A percentile compares a stretch with the other conserved stretches of the same genome.
These are phyloP conservation scores for Leucophenga maculata DNA, from an alignment of 2,888 invertebrate species.

Conservation along the genomic window DNA sequence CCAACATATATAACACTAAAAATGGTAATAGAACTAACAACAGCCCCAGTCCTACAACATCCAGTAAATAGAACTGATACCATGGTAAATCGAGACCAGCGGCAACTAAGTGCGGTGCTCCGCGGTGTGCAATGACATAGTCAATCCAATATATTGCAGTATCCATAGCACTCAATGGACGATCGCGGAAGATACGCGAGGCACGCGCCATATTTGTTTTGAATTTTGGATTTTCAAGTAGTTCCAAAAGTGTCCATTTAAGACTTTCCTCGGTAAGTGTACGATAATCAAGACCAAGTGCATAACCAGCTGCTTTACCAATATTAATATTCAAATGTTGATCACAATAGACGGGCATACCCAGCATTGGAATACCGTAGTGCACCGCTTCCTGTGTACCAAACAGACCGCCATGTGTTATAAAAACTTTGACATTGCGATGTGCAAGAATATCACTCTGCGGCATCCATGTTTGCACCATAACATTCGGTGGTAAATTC, in stretches of 20 bases:
- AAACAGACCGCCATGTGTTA: conserved; percentile 74
- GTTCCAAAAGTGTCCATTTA: conserved; percentile 37
- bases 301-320: conserved; percentile 56
- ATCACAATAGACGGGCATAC: conserved; percentile 67
- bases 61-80: conserved; percentile 68
- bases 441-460: conserved; percentile 69
- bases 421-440: conserved; percentile 71
- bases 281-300: conserved; percentile 36
- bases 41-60: conserved; percentile 46
- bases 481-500: conserved; percentile 52
- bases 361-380: conserved; percentile 69
- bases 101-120: conserved; percentile 56
- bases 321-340: conserved; percentile 61
- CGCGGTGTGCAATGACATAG: conserved; percentile 60
- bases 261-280: conserved; percentile 37
- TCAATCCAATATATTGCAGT: conserved; percentile 66
- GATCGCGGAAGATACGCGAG: conserved; percentile 47
- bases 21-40: background rate
- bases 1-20: too few relatives aligned
- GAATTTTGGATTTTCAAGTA: conserved; percentile 45
- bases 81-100: conserved; percentile 55
- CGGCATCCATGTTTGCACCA: conserved; percentile 62
- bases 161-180: conserved; percentile 54
- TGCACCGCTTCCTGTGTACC: conserved; percentile 71
- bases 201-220: conserved; percentile 37